Base-by-base conservation (phyloP, 2,797 vertebrate genomes). In the Bucorvus abyssinicus region DNA sequence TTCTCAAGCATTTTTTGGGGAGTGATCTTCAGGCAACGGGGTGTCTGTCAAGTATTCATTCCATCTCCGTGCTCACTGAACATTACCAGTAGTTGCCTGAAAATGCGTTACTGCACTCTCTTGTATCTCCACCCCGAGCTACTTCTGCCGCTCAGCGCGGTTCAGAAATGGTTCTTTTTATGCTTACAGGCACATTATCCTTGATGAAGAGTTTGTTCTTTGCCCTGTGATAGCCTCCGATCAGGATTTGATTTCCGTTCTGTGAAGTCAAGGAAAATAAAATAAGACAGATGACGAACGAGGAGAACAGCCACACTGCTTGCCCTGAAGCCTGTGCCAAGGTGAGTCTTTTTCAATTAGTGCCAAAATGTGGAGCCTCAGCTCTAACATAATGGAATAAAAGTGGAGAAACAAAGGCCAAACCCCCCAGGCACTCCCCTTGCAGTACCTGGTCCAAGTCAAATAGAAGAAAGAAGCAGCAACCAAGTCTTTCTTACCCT, bases 281-380 rank as follows among this genome's bases (percentile, higher is more conserved):
- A 93, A 74, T 88, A 93, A 91, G 56, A 79, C 89, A 82, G 74
- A 94, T 93, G 94, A 89, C 38, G 84, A 74, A 89, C 29, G 38
- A 26, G 42, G 79, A 84, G 85, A 94, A 67, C 40, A 87, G 44
- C 49, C 80, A 60, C 87, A 83, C 49, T 91, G 32, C 67, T 90
- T 90, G 74, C 94, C 96, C 87, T 3, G 34, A 83, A 95, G 95
- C 85, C 59, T 77, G 91, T 84, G 75, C 23, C 87, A 79, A 76
- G 77, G 87, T 3, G 1, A 94, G 84, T 96, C 90, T 77, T 93
- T 95, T 96, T 93, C 95, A 94, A 84, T 96, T 97, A 95, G 60
- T 90, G 95, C 74, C 93, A 97, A 94, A 96, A 90, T 57, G 67
- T 79, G 74, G 47, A 94, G 70, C 56, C 60, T 57, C 80, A 90